phyloP scores from a whole-genome alignment of 1,140 invertebrate species.

The Bombus fervidus region DNA sequence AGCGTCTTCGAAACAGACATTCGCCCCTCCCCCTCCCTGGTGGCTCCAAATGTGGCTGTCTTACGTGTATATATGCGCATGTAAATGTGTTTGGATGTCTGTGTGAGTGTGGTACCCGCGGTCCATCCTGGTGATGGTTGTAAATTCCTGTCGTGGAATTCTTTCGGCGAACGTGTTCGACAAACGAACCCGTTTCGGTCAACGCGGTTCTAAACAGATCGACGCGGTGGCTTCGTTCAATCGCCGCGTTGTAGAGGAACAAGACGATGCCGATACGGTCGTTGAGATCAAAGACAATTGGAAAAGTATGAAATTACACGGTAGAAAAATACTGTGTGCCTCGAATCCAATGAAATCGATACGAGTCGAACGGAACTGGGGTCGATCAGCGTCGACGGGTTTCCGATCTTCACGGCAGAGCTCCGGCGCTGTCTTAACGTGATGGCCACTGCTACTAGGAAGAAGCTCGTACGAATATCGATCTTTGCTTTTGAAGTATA shows the following conservation, averaged over 20 bases:
- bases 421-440: not conserved
- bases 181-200: not conserved
- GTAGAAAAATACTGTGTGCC: slow-evolving; percentile 28
- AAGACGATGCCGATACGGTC: not conserved
- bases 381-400: not conserved
- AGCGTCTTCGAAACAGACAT: not conserved
- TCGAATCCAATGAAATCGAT: slow-evolving; percentile 7
- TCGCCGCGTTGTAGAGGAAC: slow-evolving; percentile 5
- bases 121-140: not conserved
- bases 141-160: not conserved
- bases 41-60: not conserved
- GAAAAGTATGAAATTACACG: slow-evolving; percentile 36
- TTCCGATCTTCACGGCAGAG: not conserved
- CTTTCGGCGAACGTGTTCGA: not conserved
- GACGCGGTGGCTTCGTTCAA: not conserved
- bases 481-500: not conserved
- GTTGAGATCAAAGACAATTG: slow-evolving; percentile 19
- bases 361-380: not conserved
- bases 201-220: not conserved
- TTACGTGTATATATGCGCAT: not conserved
- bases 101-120: not conserved
- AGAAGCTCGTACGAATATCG: not conserved
- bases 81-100: not conserved
- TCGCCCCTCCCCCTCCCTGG: not conserved
- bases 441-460: not conserved